Conservation (phyloP, 2,113 vertebrate genomes). For the Ammodytes marinus region DNA sequence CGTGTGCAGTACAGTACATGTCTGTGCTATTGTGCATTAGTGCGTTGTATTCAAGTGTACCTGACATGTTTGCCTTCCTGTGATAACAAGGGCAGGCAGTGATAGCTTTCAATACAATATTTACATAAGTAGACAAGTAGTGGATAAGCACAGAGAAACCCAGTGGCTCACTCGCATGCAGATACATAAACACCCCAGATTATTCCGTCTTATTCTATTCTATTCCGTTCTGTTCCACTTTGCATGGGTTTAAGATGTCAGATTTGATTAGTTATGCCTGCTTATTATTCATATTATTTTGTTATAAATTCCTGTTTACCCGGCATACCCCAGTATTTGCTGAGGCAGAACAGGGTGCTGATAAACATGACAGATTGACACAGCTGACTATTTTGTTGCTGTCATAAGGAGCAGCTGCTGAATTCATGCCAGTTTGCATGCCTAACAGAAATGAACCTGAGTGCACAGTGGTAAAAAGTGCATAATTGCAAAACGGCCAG, state of each 20-base stretch:
- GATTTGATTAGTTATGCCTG: slow-evolving; percentile 62
- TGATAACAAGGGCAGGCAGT: neutral
- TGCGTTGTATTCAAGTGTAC: neutral
- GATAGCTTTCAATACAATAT: slow-evolving; percentile 39
- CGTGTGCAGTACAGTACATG: neutral
- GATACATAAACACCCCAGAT: slow-evolving; percentile 43
- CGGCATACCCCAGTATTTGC: slow-evolving; percentile 26
- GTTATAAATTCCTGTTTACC: slow-evolving; percentile 58
- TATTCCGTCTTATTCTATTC: slow-evolving; percentile 30
- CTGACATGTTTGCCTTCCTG: slow-evolving; percentile 1
- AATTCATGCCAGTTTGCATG: slow-evolving; percentile 18
- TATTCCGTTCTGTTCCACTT: slow-evolving; percentile 34
- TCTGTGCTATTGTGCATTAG: neutral
- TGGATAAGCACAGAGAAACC: slow-evolving; percentile 13
- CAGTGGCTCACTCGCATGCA: slow-evolving; percentile 13
- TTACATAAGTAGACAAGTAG: slow-evolving; percentile 55
- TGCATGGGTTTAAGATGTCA: slow-evolving; percentile 57
- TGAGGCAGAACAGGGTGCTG: slow-evolving; percentile 45
- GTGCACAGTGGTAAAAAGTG: neutral
- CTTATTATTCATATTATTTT: slow-evolving; percentile 73
- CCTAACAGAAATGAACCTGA: slow-evolving; percentile 11
- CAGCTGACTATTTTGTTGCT: slow-evolving; percentile 39
- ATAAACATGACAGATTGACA: slow-evolving; percentile 65
- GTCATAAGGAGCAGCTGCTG: slow-evolving; percentile 54
- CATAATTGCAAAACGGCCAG: neutral